Percentiles rank a stretch among this genome's conserved stretches.
phyloP scores from a whole-genome alignment of 2,113 vertebrate genomes.

The Larimichthys crocea region DNA sequence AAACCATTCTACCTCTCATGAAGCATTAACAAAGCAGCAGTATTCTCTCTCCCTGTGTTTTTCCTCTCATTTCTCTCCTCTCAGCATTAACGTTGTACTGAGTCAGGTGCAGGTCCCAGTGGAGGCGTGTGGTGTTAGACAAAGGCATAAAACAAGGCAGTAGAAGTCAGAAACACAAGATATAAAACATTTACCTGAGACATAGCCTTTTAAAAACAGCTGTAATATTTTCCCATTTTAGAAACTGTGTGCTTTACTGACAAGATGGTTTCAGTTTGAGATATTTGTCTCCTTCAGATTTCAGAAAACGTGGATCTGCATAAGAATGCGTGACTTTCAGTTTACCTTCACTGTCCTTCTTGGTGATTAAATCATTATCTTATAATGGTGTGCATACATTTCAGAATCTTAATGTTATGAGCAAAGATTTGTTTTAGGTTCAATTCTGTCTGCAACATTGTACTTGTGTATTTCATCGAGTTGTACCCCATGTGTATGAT shows the following conservation, averaged over 20 bases:
- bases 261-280: background rate
- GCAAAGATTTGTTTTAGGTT: background rate
- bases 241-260: slow-evolving; percentile 25
- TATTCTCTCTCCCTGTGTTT: slow-evolving; percentile 71
- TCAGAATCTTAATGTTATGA: background rate
- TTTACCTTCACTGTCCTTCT: background rate
- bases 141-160: slow-evolving; percentile 44
- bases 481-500: background rate
- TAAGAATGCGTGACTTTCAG: slow-evolving; percentile 1
- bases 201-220: slow-evolving; percentile 24
- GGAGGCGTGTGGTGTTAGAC: slow-evolving; percentile 35
- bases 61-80: slow-evolving; percentile 53
- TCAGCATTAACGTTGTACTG: slow-evolving; percentile 33
- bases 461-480: background rate
- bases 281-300: background rate
- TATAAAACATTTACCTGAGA: slow-evolving; percentile 30
- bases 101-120: slow-evolving; percentile 54
- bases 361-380: background rate
- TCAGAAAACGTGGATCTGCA: background rate
- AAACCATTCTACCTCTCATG: slow-evolving; percentile 12
- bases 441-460: background rate
- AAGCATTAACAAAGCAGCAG: slow-evolving; percentile 29
- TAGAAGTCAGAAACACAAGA: slow-evolving; percentile 46
- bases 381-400: background rate
- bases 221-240: slow-evolving; percentile 55